A percentile compares a stretch with the other conserved stretches of the same genome.
Conservation (phyloP, 1,140 invertebrate species). For the Pseudomyrmex dendroicus region DNA sequence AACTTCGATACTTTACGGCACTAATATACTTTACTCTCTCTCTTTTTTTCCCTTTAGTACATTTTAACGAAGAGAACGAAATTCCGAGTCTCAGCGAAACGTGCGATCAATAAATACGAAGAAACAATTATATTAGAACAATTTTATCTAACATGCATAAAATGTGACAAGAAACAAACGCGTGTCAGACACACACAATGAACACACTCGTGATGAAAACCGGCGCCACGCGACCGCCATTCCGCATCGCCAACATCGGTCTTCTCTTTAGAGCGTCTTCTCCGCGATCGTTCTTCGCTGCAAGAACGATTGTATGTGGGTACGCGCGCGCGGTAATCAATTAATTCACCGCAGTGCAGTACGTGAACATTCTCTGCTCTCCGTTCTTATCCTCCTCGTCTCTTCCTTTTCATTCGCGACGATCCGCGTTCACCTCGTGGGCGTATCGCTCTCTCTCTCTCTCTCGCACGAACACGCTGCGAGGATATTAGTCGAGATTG, state of each 20-base stretch:
- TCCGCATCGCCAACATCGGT: not conserved
- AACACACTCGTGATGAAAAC: not conserved
- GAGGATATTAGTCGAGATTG: conserved; percentile 82
- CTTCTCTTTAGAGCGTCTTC: conserved; percentile 10
- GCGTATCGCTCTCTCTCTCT: conserved; percentile 25
- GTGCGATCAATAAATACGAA: no score
- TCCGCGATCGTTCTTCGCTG: conserved; percentile 30
- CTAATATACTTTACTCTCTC: no score
- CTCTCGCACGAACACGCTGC: conserved; percentile 27
- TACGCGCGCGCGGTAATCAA: conserved; percentile 70
- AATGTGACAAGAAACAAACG: not conserved
- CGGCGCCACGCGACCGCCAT: not conserved
- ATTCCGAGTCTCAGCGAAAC: no score
- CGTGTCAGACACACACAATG: not conserved
- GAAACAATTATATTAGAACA: no score
- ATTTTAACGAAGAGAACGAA: no score
- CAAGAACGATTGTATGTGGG: conserved; percentile 69
- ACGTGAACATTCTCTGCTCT: conserved; percentile 55
- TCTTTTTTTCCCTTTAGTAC: no score
- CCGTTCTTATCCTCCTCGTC: conserved; percentile 54
- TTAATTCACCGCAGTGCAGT: conserved; percentile 73
- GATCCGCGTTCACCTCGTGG: conserved; percentile 47
- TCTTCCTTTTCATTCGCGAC: conserved; percentile 33
- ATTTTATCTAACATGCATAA: not conserved
- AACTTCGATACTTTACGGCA: not conserved